phyloP scores from a whole-genome alignment of 1,140 invertebrate genomes.

The Homarus americanus region DNA sequence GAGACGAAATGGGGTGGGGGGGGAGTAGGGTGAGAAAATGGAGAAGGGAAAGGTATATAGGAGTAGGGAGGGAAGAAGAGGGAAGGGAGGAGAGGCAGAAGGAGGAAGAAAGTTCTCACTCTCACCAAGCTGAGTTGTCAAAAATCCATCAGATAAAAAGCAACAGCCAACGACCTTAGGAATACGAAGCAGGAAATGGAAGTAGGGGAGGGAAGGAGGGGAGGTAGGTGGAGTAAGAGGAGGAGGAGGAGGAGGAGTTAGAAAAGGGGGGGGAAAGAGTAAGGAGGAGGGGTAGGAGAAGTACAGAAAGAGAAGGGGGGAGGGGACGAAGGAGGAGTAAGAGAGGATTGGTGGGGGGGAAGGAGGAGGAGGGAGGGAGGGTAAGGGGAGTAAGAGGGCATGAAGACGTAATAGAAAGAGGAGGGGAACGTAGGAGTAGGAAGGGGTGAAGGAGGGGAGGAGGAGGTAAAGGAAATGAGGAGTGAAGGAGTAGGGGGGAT shows the following conservation, averaged over 20 bases:
- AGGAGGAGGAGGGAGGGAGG: neutral
- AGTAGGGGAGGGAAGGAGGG: neutral
- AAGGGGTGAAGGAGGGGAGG: neutral
- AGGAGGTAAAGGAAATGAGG: too few relatives aligned
- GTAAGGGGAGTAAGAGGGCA: too few relatives aligned
- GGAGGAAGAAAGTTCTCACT: neutral
- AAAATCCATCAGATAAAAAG: slow-evolving; percentile 32
- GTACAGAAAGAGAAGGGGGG: neutral
- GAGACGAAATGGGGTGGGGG: too few relatives aligned
- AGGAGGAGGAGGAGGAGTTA: neutral
- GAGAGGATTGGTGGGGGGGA: too few relatives aligned
- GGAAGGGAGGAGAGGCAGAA: too few relatives aligned
- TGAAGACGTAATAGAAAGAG: too few relatives aligned
- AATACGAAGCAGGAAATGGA: neutral
- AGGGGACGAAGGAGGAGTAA: too few relatives aligned
- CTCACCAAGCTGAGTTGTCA: slow-evolving; percentile 18
- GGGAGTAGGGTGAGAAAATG: too few relatives aligned
- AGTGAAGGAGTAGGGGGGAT: too few relatives aligned
- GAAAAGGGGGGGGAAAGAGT: neutral
- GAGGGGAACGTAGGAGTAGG: neutral
- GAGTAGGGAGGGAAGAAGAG: neutral
- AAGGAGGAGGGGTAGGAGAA: neutral
- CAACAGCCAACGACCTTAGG: neutral
- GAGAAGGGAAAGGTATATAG: too few relatives aligned
- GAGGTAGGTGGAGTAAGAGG: neutral